These are phyloP conservation scores for Orientallactaga bullata DNA, from an alignment of 2,113 vertebrate genomes.

Conservation along the genomic window DNA sequence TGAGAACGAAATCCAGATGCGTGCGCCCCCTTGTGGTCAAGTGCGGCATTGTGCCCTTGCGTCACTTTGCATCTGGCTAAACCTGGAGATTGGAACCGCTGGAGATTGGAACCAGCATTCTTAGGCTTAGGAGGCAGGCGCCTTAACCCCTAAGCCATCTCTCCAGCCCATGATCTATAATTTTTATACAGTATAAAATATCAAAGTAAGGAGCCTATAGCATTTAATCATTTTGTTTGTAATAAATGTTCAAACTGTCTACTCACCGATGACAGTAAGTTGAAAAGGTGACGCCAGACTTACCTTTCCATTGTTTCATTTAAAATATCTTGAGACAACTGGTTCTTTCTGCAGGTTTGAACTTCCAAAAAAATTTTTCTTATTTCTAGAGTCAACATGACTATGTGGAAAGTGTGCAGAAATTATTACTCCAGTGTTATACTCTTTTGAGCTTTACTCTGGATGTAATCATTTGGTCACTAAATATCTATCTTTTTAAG, in stretches of 20 bases:
- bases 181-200: conserved; percentile 49
- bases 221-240: conserved; percentile 31
- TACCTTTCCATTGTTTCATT: not conserved
- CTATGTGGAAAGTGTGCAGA: not conserved
- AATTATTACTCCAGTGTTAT: not conserved
- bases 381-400: not conserved
- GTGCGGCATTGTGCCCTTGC: no score
- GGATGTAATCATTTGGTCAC: not conserved
- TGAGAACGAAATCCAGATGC: no score
- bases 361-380: not conserved
- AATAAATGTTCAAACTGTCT: not conserved
- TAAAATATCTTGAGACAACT: conserved; percentile 22
- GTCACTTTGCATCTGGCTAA: no score
- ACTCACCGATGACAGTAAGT: not conserved
- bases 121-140: no score
- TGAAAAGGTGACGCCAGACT: not conserved
- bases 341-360: not conserved
- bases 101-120: no score
- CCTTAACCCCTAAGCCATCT: no score
- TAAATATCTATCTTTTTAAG: not conserved
- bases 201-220: not conserved
- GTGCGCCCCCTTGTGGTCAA: no score
- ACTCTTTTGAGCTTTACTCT: not conserved
- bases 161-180: no score
- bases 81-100: no score